Evolutionary conservation across 2,797 vertebrate genomes (phyloP), one percentile per base, ranked within the genome.

Genomic region (Leucoraja ocellata): DNA sequence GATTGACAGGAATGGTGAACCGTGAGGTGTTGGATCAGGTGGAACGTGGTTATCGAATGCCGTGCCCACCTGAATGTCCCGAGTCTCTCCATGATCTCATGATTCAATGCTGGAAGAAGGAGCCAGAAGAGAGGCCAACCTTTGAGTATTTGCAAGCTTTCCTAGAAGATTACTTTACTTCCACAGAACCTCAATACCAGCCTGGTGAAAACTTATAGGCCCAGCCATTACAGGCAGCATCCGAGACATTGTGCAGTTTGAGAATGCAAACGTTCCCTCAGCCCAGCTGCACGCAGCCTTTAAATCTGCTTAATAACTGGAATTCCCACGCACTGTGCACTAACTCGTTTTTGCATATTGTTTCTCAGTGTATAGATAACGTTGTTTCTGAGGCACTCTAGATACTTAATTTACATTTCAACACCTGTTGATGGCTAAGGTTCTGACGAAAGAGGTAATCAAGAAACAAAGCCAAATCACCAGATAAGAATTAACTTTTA

Each of bases 111-210:
- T 99, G 99, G 99, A 96, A 98, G 94, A 98, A 98, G 94, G 98
- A 99, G 94, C 97, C 99, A 0, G 99, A 99, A 95, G 98, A 99
- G 94, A 96, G 99, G 93, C 99, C 98, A 94, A 99, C 99, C 68
- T 99, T 99, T 0, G 99, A 99, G 96, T 99, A 99, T 96, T 97
- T 99, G 94, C 98, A 99, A 96, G 97, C 98, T 93, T 99, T 99
- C 96, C 96, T 99, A 96, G 99, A 99, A 96, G 99, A 99, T 95
- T 99, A 99, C 96, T 99, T 99, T 96, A 99, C 99, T 63, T 98
- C 99, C 83, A 99, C 99, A 0, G 99, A 99, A 96, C 98, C 99
- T 86, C 99, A 99, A 95, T 99, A 99, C 96, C 99, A 99, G 96
- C 99, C 98, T 0, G 98, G 99, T 21, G 99, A 99, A 95, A 99